Evolutionary conservation across 2,113 vertebrate species (phyloP), one percentile per base, ranked within the genome.

Genomic region (Hyaena hyaena): DNA sequence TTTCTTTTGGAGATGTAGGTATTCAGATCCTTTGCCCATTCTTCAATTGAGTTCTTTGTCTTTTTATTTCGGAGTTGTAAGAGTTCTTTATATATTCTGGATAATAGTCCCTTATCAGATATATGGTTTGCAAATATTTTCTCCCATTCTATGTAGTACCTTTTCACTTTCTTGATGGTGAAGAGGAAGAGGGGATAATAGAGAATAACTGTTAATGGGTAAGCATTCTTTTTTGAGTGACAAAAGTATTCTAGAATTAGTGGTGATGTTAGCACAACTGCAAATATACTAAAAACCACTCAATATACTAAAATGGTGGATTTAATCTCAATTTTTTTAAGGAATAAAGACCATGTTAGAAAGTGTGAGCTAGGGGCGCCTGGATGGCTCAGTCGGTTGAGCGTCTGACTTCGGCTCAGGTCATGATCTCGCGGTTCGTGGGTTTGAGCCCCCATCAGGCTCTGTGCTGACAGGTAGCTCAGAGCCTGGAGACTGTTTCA

Each of bases 281-380:
- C 93, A 82, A 83, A 39, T 83, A 50, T 69, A 73, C 66, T 81
- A 31, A 93, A 96, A 81, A 53, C 43, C 74, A 91, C 35, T 26
- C 33, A 66, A n/a, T 74, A 69, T 66, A 80, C 71, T 87, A 58
- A 93, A 85, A 88, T 77, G 76, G 58, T 88, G 10, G 45, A 83
- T 50, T 94, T 26, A 53, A 81, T 77, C 73, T 89, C 50, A 88
- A 55, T 21, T 97, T 95, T 17, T 53, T 45, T 3, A 16, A 80
- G 83, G 23, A 35, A 87, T 80, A 92, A 90, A 95, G 68, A 74
- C 31, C 39, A 69, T 31, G 94, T 98, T 81, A 10, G 76, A 90
- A 95, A 81, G 82, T 88, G 16, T 63, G 80, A 96, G 10, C n/a
- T 86, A 39, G 39, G 39, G 39, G 39, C 39, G 39, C 39, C 39